Evolutionary conservation across 2,113 vertebrate species (phyloP).

Genomic region (Cebus imitator): DNA sequence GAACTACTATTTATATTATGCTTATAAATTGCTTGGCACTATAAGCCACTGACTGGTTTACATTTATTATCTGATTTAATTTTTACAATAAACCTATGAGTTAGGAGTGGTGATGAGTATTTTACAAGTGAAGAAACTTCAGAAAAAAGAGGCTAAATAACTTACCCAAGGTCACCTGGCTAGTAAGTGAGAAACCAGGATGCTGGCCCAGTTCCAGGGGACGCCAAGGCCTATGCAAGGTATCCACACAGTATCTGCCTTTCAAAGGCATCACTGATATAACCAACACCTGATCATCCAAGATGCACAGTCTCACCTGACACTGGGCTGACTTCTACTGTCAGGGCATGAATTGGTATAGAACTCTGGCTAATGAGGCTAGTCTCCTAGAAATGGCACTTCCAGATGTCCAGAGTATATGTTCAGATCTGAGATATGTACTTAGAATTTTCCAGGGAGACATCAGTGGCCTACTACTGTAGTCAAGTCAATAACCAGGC

Average conservation of each 20-base stretch:
- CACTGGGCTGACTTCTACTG: background rate
- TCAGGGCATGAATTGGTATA: background rate
- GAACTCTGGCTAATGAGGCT: background rate
- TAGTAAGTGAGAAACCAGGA: background rate
- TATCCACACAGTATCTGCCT: background rate
- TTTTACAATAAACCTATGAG: background rate
- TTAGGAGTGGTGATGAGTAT: background rate
- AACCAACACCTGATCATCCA: background rate
- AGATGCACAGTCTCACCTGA: background rate
- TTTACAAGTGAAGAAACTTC: background rate
- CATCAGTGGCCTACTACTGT: background rate
- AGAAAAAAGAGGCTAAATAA: background rate
- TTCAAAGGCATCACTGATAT: background rate
- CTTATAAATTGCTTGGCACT: background rate
- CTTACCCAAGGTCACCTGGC: background rate
- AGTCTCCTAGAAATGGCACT: background rate
- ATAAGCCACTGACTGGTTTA: background rate
- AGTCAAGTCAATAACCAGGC: background rate
- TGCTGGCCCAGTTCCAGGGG: background rate
- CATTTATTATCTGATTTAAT: background rate
- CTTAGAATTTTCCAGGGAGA: background rate
- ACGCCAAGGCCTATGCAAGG: background rate
- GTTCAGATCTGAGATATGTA: background rate
- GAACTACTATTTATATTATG: background rate
- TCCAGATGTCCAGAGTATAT: background rate